Evolutionary conservation across 64 coral and sea anemone genomes (phyloP).

Genomic region (Acropora tenuis): DNA sequence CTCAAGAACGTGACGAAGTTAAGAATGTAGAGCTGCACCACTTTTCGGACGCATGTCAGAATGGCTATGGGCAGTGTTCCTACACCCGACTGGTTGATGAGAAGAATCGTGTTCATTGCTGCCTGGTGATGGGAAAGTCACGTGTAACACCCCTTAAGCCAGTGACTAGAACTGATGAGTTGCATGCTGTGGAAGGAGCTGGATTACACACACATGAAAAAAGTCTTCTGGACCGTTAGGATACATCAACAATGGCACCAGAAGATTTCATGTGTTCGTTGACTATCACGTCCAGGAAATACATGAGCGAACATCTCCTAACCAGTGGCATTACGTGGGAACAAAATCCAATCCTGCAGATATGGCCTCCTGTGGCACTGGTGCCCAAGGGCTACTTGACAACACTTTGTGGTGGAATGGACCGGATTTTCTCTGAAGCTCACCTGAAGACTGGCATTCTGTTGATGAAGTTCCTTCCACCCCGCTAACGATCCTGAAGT

Average conservation of each 20-base stretch:
- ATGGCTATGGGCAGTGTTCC: too few species aligned
- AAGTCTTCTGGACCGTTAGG: slow-evolving; percentile 25
- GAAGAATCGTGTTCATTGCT: too few species aligned
- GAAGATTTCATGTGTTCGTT: slow-evolving; percentile 44
- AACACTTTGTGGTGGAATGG: background rate
- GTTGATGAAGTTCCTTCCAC: background rate
- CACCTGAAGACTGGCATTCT: background rate
- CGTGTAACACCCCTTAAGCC: too few species aligned
- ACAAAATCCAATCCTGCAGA: background rate
- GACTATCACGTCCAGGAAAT: slow-evolving; percentile 56
- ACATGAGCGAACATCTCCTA: background rate
- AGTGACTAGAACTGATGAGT: background rate
- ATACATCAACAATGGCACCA: slow-evolving; percentile 33
- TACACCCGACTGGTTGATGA: too few species aligned
- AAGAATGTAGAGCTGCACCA: too few species aligned
- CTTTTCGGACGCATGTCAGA: too few species aligned
- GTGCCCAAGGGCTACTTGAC: background rate
- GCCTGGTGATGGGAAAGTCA: background rate
- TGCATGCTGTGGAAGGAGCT: background rate
- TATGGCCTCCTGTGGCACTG: background rate
- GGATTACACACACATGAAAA: too few species aligned
- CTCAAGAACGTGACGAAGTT: too few species aligned
- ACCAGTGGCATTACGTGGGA: background rate
- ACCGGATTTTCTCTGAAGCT: background rate
- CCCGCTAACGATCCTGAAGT: background rate